Evolutionary conservation across 2,113 vertebrate genomes (phyloP), one percentile per base, ranked within the genome.

Genomic region (Thinocorus orbignyianus): DNA sequence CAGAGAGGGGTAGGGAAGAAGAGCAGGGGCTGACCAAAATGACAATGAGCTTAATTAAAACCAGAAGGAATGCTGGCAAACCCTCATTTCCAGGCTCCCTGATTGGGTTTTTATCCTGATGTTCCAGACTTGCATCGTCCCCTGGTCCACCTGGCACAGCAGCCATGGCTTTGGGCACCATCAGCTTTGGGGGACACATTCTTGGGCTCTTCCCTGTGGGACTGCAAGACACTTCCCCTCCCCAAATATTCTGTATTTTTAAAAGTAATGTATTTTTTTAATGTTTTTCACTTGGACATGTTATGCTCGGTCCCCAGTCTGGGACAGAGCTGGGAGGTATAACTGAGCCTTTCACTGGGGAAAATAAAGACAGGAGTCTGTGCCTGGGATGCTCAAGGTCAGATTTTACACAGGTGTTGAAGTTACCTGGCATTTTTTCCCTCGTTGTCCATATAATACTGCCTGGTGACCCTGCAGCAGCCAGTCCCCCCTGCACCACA

Each of bases 11-110:
- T 90, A 87, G 79, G 54, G 64, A 91, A 85, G 83, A 74, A 79
- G 77, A 82, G 80, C n/a, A 6, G 60, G 65, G 88, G 83, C 64
- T 92, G 92, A 87, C 96, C 92, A 96, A 95, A 95, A 97, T 96
- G 90, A 96, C 94, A 96, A 95, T 96, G 69, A 93, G 82, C 80
- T 96, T 97, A 98, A 98, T 97, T 90, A 97, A 97, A 97, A 62
- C 41, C 81, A 95, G 74, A 58, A 94, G 28, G 22, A 87, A 17
- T 12, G 9, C 41, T n/a, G 62, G 25, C 10, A 90, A 87, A 61
- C 39, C 69, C 70, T 72, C 66, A 57, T 97, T 94, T 95, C 81
- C 12, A 1, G 31, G 7, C 48, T 85, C n/a, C 33, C 2, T 1
- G 1, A 14, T 2, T 83, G 65, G 6, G 25, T 62, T 92, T 92